phyloP scores from a whole-genome alignment of 2,888 invertebrate genomes.

The Lasioglossum zephyrum region DNA sequence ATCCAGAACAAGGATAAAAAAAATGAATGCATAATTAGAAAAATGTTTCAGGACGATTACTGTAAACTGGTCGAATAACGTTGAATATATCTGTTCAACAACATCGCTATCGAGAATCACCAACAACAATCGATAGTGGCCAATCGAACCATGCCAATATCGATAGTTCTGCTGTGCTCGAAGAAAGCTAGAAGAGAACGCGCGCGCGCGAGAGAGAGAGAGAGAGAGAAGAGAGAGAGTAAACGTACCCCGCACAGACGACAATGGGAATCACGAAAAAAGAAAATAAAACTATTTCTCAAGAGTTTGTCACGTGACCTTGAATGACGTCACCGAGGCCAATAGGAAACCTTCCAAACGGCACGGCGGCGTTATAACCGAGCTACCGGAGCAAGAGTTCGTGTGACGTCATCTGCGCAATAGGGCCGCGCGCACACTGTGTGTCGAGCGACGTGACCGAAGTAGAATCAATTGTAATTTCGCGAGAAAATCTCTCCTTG shows the following conservation, averaged over 20 bases:
- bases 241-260: conserved; percentile 22
- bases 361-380: conserved; percentile 56
- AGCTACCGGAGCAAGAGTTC: conserved; percentile 66
- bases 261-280: conserved; percentile 34
- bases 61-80: no score
- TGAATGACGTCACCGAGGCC: conserved; percentile 72
- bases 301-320: conserved; percentile 67
- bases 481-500: conserved; percentile 30
- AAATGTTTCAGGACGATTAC: no score
- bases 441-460: conserved; percentile 54
- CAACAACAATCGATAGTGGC: no score
- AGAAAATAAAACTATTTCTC: conserved; percentile 26
- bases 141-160: no score
- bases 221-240: no score
- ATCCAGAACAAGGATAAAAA: no score
- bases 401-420: conserved; percentile 71
- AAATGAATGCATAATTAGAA: no score
- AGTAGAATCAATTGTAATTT: conserved; percentile 61
- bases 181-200: no score
- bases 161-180: no score
- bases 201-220: no score
- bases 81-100: no score
- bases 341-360: conserved; percentile 69
- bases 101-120: no score
- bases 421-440: conserved; percentile 58